Evolutionary conservation across 2,113 vertebrate species (phyloP), one percentile per base, ranked within the genome.

Genomic region (Apistogramma diplotaenia): DNA sequence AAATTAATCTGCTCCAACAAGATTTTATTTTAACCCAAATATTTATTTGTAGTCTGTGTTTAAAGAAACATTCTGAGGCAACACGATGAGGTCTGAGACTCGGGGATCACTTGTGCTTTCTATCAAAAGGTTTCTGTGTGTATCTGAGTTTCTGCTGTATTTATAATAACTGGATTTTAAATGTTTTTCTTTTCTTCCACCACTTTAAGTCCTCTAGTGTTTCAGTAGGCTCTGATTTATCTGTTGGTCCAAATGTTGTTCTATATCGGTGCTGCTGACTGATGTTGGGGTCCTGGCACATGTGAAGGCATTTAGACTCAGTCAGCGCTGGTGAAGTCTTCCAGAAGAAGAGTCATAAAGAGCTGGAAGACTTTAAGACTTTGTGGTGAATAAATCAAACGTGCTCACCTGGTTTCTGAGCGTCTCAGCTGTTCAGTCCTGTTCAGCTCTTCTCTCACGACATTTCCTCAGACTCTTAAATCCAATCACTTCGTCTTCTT

Each of bases 351-450:
- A 6, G 43, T 16, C 1, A 46, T 6, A 6, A 46, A 6, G 43
- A 46, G 43, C 4, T 46, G 43, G 18, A 16, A 46, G 6, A 18
- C 15, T 35, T 35, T 35, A 35, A 35, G 9, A 35, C 33, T 49
- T 49, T 49, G 16, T 27, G 37, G 37, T 1, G 46, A 29, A 70
- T 49, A 33, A 33, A 23, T 46, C 62, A 49, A 10, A 70, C 16
- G 29, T 27, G 37, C 87, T 57, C 54, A 89, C 87, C 84, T 86
- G 71, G 4, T 79, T 37, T 31, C 65, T 62, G n/a, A 54, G 55
- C 43, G 62, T 67, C 40, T 49, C 62, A 67, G 81, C 43, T 58
- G 49, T n/a, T 56, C 19, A 4, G 9, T n/a, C 80, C 70, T n/a
- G n/a, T n/a, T n/a, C n/a, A n/a, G 25, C 51, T 29, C 18, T 51